Base-by-base conservation (phyloP, 2,113 vertebrate genomes). In the Taurulus bubalis region DNA sequence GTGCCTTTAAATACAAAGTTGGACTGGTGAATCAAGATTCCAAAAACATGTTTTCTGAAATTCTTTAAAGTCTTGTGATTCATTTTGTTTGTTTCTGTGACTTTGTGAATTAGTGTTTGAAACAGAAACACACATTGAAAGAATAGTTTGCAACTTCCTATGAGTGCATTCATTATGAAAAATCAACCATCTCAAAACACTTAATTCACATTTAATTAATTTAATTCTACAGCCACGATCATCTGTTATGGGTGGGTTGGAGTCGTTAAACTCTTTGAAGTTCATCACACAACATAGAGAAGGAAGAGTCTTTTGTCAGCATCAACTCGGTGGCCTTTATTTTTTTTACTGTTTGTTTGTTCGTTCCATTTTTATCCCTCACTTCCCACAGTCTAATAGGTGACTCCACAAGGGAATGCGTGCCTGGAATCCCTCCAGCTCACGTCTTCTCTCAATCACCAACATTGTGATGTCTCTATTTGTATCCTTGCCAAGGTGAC, bases 371-470 rank as follows among this genome's bases (percentile, higher is more conserved):
- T 83, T 63, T 84, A 84, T 75, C 80, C 66, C 51, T 53, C 28
- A 71, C 73, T 79, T 84, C 74, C 88, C 79, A 88, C 85, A 86
- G 75, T 47, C 56, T 72, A 76, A 74, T 80, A 74, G 73, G 64
- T 80, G 70, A 84, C 71, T 80, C 60, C 40, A 55, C 3, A 12
- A 74, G 86, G 51, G 60, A 71, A 60, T 16, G 66, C 36, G 64
- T 16, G 66, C 36, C 75, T 87, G 86, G 81, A 79, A 58, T 42
- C 56, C 18, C 16, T 85, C 83, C 69, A 76, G 77, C 56, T 75
- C 64, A 20, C 32, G 65, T 78, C 68, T 70, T 76, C 26, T 75
- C 38, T 69, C 30, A 77, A 72, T 75, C 24, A 62, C 42, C 58
- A 85, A 58, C 42, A 73, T 15, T 55, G 40, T 34, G 2, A 72